Percentiles rank a stretch among this genome's conserved stretches.
Evolutionary conservation across 2,113 vertebrate species (phyloP).

Genomic region (Pseudorectes ferrugineus): DNA sequence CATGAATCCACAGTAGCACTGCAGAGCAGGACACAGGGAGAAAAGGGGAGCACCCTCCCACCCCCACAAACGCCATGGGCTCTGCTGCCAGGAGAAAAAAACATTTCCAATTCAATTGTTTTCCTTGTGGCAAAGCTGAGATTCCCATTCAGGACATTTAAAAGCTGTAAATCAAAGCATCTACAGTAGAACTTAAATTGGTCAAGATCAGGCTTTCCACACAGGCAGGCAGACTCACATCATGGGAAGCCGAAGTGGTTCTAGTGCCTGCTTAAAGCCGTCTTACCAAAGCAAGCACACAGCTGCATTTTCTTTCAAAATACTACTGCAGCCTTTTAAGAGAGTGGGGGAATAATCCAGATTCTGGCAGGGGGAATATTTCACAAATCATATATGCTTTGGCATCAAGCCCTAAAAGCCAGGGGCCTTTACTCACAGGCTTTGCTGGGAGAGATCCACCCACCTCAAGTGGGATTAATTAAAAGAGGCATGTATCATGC

Average conservation of each 20-base stretch:
- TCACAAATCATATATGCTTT: conserved; percentile 53
- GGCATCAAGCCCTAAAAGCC: conserved; percentile 28
- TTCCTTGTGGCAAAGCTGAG: conserved; percentile 30
- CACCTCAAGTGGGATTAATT: conserved; percentile 69
- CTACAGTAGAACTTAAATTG: background rate
- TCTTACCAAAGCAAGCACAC: background rate
- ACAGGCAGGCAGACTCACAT: background rate
- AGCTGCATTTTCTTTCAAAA: conserved; percentile 52
- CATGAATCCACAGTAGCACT: background rate
- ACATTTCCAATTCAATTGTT: conserved; percentile 41
- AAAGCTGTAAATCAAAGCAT: conserved; percentile 49
- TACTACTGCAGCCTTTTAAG: conserved; percentile 22
- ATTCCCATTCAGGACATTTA: conserved; percentile 34
- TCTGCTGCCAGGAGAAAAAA: conserved; percentile 42
- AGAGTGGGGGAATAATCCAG: background rate
- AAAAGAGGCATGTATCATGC: conserved; percentile 53
- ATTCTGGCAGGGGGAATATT: conserved; percentile 16
- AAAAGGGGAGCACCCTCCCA: background rate
- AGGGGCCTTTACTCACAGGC: conserved; percentile 32
- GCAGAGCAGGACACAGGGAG: background rate
- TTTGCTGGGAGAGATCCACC: conserved; percentile 55
- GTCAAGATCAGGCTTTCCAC: conserved; percentile 9
- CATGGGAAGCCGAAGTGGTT: background rate
- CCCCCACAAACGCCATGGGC: background rate
- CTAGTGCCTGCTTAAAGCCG: background rate